Base-by-base conservation (phyloP, 2,888 invertebrate genomes). In the Exephanes ischioxanthus region DNA sequence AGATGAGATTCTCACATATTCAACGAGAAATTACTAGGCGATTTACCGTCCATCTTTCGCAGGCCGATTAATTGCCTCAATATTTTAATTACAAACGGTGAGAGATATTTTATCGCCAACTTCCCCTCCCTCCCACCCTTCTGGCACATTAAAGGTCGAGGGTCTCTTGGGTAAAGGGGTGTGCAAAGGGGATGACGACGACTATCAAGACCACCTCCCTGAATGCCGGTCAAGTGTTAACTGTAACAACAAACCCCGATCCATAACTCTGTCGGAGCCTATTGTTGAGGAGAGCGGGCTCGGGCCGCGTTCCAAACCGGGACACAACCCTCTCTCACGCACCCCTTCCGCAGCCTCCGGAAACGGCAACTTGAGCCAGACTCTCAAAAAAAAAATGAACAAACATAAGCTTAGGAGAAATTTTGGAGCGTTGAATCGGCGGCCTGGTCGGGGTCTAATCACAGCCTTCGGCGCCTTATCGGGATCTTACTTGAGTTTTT, bases 191-290 rank as follows among this genome's bases (percentile, higher is more conserved):
- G 41, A 41, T 16, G 67, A 78, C 66, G 78, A 66, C 70, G 51
- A 30, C 37, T 22, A 70, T 63, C 63, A 45, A 61, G 78, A 41
- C 77, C 66, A 78, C 82, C 85, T 86, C 80, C 85, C 45, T 87
- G 86, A 90, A 88, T 88, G 86, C 89, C 88, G 86, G 88, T 89
- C 88, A 91, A 92, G 90, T 90, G 92, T 91, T 92, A 91, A 91
- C 90, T 90, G 89, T 89, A 87, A 89, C 90, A 91, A 91, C 90
- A 89, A 89, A 89, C 89, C 88, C 88, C 85, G 87, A 88, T 89
- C 89, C 90, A 85, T 86, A 83, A 85, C 81, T 87, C 85, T 70
- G 81, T 73, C 70, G 81, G 41, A 79, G 67, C 70, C 72, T 45
- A 84, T 87, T 84, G 81, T 86, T 81, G 76, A 79, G 70, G 67